phyloP scores from a whole-genome alignment of 2,797 vertebrate species.

The Trachurus trachurus region DNA sequence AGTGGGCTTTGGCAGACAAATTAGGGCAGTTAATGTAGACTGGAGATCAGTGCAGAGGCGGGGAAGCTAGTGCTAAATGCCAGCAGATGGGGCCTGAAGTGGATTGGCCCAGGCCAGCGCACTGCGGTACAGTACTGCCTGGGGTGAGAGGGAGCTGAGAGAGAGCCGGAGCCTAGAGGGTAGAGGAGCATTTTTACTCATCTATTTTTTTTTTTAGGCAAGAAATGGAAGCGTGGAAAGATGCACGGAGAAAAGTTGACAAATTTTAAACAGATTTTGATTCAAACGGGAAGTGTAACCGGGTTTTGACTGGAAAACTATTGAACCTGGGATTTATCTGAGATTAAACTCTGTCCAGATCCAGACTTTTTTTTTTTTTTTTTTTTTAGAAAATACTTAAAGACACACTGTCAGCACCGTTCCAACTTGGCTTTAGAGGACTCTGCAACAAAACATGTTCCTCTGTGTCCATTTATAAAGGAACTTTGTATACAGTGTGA shows the following conservation, averaged over 20 bases:
- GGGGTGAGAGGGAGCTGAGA: conserved; percentile 45
- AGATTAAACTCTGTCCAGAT: conserved; percentile 22
- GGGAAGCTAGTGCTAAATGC: conserved; percentile 82
- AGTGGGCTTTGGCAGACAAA: conserved; percentile 85
- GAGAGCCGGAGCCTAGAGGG: conserved; percentile 48
- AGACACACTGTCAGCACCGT: conserved; percentile 34
- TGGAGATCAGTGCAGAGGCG: conserved; percentile 82
- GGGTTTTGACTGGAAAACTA: conserved; percentile 10
- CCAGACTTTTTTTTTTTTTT: neutral
- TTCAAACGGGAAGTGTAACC: neutral
- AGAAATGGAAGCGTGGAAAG: conserved; percentile 26
- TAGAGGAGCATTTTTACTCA: conserved; percentile 41
- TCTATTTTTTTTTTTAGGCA: neutral
- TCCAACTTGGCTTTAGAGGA: conserved; percentile 6
- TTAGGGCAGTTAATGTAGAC: conserved; percentile 85
- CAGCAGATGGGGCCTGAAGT: conserved; percentile 82
- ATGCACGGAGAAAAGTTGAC: conserved; percentile 5
- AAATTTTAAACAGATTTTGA: conserved; percentile 1
- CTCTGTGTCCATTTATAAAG: conserved; percentile 33
- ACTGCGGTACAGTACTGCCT: conserved; percentile 61
- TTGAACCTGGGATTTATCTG: conserved; percentile 33
- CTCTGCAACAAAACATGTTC: conserved; percentile 29
- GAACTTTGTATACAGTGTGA: conserved; percentile 9
- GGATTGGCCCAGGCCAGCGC: conserved; percentile 43
- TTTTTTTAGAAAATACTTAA: conserved; percentile 8